Percentiles rank a stretch among this genome's conserved stretches.
Evolutionary conservation across 2,113 vertebrate genomes (phyloP).

Genomic region (Hyla sarda): DNA sequence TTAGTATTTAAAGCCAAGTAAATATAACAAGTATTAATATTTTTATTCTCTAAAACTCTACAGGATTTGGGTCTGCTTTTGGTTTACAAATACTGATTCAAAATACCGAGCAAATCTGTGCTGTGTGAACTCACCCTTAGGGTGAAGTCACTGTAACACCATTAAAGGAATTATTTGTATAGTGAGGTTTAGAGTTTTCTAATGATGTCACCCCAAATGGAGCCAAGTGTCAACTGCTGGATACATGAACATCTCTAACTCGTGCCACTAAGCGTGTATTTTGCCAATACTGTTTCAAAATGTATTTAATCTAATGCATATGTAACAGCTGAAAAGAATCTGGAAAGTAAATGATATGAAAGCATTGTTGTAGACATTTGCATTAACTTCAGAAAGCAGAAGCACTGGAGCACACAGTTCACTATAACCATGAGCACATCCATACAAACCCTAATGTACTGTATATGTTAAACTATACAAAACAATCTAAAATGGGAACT

Average conservation of each 20-base stretch:
- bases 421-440: not conserved
- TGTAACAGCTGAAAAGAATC: slow-evolving; percentile 1
- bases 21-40: too few species aligned
- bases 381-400: slow-evolving; percentile 27
- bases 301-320: slow-evolving; percentile 2
- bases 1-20: too few species aligned
- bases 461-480: not conserved
- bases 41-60: too few species aligned
- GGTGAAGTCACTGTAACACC: too few species aligned
- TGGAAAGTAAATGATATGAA: slow-evolving; percentile 1
- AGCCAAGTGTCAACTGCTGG: not conserved
- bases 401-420: not conserved
- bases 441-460: not conserved
- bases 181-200: not conserved
- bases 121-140: too few species aligned
- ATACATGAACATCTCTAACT: not conserved
- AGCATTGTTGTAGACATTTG: slow-evolving; percentile 15
- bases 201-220: not conserved
- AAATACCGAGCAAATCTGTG: too few species aligned
- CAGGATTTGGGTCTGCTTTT: too few species aligned
- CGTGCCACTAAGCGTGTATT: not conserved
- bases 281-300: not conserved
- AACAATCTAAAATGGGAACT: not conserved
- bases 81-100: too few species aligned
- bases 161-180: not conserved